A percentile compares a stretch with the other conserved stretches of the same genome.
phyloP scores from a whole-genome alignment of 2,113 vertebrate species.

The Gavialis gangeticus region DNA sequence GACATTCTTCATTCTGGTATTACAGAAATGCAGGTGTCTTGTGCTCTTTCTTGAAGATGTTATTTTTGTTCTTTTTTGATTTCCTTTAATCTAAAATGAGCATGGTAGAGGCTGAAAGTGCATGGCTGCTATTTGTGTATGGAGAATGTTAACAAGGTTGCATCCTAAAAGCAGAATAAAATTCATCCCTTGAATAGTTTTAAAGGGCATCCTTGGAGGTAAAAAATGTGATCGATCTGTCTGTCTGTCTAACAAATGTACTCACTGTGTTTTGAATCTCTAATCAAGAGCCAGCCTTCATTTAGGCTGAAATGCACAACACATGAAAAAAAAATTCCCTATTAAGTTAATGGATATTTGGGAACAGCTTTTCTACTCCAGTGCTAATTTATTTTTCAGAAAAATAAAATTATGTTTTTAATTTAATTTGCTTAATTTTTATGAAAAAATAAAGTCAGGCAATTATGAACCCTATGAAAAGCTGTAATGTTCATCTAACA shows the following conservation, averaged over 20 bases:
- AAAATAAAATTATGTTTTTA: constrained; percentile 78
- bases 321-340: constrained; percentile 21
- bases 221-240: background rate
- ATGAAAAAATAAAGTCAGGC: constrained; percentile 65
- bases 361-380: constrained; percentile 54
- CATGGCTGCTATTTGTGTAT: too few species aligned
- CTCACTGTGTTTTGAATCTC: constrained; percentile 7
- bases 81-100: background rate
- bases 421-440: constrained; percentile 83
- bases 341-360: constrained; percentile 62
- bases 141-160: background rate
- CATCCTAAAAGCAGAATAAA: background rate
- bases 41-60: background rate
- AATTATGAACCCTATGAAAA: constrained; percentile 78
- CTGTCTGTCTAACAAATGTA: background rate
- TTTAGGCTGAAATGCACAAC: background rate
- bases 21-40: too few species aligned
- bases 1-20: background rate
- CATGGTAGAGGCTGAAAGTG: background rate
- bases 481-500: constrained; percentile 78
- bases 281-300: background rate
- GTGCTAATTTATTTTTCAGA: constrained; percentile 12
- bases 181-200: background rate
- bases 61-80: background rate
- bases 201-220: background rate